Conservation (phyloP, 92 coral and sea anemone species). For the Desmophyllum pertusum region DNA sequence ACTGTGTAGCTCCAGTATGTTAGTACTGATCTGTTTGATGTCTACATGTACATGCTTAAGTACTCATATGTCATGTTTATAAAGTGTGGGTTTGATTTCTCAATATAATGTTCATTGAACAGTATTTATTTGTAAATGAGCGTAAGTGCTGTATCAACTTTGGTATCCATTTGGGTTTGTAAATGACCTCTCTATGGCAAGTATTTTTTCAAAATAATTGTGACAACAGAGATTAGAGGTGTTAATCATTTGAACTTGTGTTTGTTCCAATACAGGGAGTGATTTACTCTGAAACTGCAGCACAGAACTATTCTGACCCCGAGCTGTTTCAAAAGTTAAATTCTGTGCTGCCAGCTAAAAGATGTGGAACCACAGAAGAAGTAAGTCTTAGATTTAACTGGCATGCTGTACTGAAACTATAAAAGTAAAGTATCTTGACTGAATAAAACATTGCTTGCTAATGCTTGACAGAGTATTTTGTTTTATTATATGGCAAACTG, state of each 20-base stretch:
- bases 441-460: neutral
- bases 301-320: conserved; percentile 75
- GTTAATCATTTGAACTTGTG: neutral
- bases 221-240: too few species aligned
- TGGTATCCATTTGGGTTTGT: neutral
- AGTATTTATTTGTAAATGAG: too few species aligned
- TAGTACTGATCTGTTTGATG: neutral
- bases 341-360: conserved; percentile 69
- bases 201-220: too few species aligned
- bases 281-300: conserved; percentile 90
- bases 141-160: too few species aligned
- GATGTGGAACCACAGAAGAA: conserved; percentile 94
- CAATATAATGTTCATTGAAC: too few species aligned
- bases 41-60: neutral
- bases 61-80: neutral
- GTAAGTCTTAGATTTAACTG: conserved; percentile 22
- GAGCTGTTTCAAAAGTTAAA: conserved; percentile 62
- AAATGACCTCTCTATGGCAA: neutral
- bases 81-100: too few species aligned
- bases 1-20: conserved; percentile 94
- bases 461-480: too few species aligned
- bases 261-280: conserved; percentile 59
- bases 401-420: neutral
- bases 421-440: neutral
- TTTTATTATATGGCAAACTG: too few species aligned